phyloP scores from a whole-genome alignment of 2,888 invertebrate genomes.

The Timandra comae region DNA sequence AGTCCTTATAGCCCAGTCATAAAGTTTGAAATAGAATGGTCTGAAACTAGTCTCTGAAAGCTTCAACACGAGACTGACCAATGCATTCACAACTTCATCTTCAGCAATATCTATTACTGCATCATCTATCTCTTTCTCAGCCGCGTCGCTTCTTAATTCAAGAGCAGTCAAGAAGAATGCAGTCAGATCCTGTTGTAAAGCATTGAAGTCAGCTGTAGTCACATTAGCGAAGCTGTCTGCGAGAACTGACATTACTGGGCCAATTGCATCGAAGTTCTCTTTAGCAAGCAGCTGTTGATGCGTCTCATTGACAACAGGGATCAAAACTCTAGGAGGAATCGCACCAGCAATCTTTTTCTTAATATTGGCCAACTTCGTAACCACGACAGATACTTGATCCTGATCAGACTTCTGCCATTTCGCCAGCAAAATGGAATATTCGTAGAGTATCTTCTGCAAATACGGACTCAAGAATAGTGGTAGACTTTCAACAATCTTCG shows the following conservation, averaged over 20 bases:
- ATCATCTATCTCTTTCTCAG: conserved; percentile 41
- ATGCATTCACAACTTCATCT: conserved; percentile 83
- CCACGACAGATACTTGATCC: conserved; percentile 69
- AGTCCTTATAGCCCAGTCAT: conserved; percentile 88
- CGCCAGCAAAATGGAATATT: conserved; percentile 77
- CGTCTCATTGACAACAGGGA: conserved; percentile 83
- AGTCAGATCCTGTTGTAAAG: conserved; percentile 81
- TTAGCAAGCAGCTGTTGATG: conserved; percentile 79
- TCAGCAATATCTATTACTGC: conserved; percentile 79
- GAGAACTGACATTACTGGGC: conserved; percentile 85
- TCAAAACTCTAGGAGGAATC: conserved; percentile 84
- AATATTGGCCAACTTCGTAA: conserved; percentile 77
- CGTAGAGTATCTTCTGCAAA: conserved; percentile 81
- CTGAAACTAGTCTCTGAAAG: conserved; percentile 92
- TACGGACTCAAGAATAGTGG: conserved; percentile 92
- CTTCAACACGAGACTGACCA: conserved; percentile 89
- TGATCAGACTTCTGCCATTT: conserved; percentile 71
- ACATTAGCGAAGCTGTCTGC: conserved; percentile 82
- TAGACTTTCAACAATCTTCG: conserved; percentile 88
- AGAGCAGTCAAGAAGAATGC: conserved; percentile 84
- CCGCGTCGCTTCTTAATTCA: conserved; percentile 79
- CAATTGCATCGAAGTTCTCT: conserved; percentile 77
- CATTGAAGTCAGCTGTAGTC: conserved; percentile 78
- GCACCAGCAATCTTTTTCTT: conserved; percentile 81
- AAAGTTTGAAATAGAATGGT: conserved; percentile 90